Percentiles rank a stretch among this genome's conserved stretches.
Evolutionary conservation across 1,140 invertebrate genomes (phyloP).

Genomic region (Nylanderia fulva): DNA sequence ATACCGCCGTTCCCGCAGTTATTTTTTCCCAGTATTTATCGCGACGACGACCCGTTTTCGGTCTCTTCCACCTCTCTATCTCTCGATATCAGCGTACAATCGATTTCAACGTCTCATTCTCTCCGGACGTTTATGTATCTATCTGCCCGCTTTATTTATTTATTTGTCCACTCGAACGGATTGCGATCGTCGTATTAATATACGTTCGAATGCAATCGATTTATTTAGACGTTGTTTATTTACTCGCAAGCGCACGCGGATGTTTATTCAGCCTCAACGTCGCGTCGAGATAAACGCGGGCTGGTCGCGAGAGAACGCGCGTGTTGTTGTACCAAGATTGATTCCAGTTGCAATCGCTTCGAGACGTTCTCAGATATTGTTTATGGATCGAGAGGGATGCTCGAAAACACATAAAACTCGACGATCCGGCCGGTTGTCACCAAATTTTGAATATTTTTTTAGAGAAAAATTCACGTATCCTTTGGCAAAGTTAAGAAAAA

Average conservation of each 20-base stretch:
- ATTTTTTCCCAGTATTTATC: constrained; percentile 4
- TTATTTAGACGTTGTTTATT: constrained; percentile 61
- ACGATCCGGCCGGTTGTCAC: neutral
- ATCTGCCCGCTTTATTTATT: constrained; percentile 51
- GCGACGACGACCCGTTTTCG: constrained; percentile 41
- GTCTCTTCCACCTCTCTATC: neutral
- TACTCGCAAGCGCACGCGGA: constrained; percentile 23
- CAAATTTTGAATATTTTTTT: too few species aligned
- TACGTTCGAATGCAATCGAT: constrained; percentile 46
- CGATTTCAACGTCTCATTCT: constrained; percentile 54
- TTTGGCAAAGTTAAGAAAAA: too few species aligned
- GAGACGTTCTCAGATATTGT: neutral
- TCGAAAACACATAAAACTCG: neutral
- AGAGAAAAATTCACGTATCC: too few species aligned
- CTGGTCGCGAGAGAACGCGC: constrained; percentile 19
- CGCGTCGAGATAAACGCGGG: constrained; percentile 20
- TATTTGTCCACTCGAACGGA: constrained; percentile 54
- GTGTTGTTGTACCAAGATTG: constrained; percentile 27
- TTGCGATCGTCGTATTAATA: constrained; percentile 57
- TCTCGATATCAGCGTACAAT: constrained; percentile 38
- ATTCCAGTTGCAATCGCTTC: constrained; percentile 19
- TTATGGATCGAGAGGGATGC: too few species aligned
- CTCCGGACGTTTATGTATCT: constrained; percentile 34
- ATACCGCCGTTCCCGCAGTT: constrained; percentile 8
- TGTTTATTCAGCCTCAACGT: constrained; percentile 52